Base-by-base conservation (phyloP, 2,113 vertebrate species). In the Psephotus haematonotus region DNA sequence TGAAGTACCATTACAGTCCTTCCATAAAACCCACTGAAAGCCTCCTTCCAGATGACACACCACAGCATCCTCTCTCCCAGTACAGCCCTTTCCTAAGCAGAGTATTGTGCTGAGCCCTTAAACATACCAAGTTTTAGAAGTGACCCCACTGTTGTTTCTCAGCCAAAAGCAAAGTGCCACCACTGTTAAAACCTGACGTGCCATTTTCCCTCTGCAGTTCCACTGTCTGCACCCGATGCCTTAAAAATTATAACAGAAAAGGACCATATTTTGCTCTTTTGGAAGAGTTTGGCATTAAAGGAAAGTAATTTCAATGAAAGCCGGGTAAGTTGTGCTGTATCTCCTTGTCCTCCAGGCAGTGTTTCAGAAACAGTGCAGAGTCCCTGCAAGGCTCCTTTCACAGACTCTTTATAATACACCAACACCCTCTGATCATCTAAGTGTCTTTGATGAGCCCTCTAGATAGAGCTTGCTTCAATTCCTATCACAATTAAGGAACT, bases 211-310 rank as follows among this genome's bases (percentile, higher is more conserved):
- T 65, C 18, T 96, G 39, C 96, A 99, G 99, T 99, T 82, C 98
- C 99, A 5, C 97, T 99, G 41, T 98, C 98, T 31, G 98, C 99
- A 75, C 99, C 99, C 0, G 99, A 99, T 8, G 99, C 99, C 75
- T 98, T 99, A 97, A 99, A 99, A 97, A 98, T 99, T 65, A 94
- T 99, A 90, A 98, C 98, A 6, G 99, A 99, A 97, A 99, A 98
- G 0, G 99, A 99, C 86, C 99, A 99, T 1, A 97, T 99, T 81
- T 98, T 99, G 94, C 98, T 99, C 11, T 98, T 99, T 90, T 99
- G 99, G 99, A 99, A 99, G 97, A 99, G 99, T 93, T 97, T 99
- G 79, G 99, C 99, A 0, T 95, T 99, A 76, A 98, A 98, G 86
- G 99, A 99, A 85, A 99, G 98, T 25, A 97, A 98, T 89, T 99